Percentiles rank a stretch among this genome's conserved stretches.
Conservation (phyloP, 2,113 vertebrate genomes). For the Dendrocopos noguchii region DNA sequence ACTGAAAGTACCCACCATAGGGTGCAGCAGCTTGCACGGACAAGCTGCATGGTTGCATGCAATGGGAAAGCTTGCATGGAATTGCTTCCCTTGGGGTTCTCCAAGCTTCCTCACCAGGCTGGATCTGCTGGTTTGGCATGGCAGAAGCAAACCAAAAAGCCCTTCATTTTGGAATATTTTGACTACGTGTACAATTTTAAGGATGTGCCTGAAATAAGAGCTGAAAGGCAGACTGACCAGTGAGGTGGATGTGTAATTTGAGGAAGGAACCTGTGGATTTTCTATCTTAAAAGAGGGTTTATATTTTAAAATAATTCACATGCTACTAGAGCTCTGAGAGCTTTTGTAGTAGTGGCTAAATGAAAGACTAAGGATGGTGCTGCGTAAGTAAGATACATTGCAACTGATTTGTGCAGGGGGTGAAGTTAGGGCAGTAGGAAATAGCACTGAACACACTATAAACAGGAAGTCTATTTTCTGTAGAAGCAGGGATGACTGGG, state of each 20-base stretch:
- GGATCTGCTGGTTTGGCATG: background rate
- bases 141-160: accelerated
- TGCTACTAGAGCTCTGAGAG: background rate
- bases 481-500: background rate
- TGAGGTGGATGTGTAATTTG: background rate
- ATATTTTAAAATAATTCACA: background rate
- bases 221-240: background rate
- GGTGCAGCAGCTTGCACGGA: accelerated
- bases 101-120: background rate
- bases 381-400: accelerated
- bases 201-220: background rate
- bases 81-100: background rate
- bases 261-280: background rate
- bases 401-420: accelerated
- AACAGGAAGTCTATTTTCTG: background rate
- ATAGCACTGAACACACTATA: accelerated
- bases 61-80: background rate
- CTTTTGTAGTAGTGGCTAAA: background rate
- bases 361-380: background rate
- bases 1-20: accelerated
- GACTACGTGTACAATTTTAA: accelerated
- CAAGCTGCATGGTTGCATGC: accelerated
- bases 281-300: background rate
- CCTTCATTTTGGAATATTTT: background rate
- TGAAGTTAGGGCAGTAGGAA: background rate